These are phyloP conservation scores for Gavialis gangeticus DNA, from an alignment of 2,113 vertebrate genomes.

Conservation along the genomic window DNA sequence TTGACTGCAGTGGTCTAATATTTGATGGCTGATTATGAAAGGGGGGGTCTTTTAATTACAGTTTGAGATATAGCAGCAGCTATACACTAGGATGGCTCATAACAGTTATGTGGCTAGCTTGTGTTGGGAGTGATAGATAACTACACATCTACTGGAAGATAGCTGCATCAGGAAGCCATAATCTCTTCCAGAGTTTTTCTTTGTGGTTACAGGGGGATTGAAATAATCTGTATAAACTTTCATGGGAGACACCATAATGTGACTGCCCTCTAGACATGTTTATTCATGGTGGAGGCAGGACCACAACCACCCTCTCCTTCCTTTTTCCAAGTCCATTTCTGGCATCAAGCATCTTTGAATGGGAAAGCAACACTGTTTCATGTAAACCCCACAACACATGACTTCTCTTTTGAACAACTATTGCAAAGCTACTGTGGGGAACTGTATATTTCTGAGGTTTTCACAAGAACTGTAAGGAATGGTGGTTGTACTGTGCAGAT, in stretches of 20 bases:
- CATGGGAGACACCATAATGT: not conserved
- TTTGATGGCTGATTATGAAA: not conserved
- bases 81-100: not conserved
- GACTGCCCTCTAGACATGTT: not conserved
- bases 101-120: not conserved
- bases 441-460: not conserved
- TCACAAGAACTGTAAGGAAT: not conserved
- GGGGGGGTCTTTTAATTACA: not conserved
- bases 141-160: not conserved
- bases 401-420: not conserved
- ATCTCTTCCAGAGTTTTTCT: not conserved
- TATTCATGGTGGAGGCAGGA: not conserved
- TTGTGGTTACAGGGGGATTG: not conserved
- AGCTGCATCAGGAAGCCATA: not conserved
- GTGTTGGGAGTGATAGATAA: slow-evolving; percentile 18
- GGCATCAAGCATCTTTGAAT: not conserved
- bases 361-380: not conserved
- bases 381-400: not conserved
- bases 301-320: not conserved
- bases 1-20: not conserved
- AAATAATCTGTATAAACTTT: not conserved
- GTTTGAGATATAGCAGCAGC: not conserved
- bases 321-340: not conserved
- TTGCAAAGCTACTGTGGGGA: not conserved
- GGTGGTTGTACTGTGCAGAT: not conserved